Base-by-base conservation (phyloP, 1,140 invertebrate genomes). In the Drosophila quadrilineata region DNA sequence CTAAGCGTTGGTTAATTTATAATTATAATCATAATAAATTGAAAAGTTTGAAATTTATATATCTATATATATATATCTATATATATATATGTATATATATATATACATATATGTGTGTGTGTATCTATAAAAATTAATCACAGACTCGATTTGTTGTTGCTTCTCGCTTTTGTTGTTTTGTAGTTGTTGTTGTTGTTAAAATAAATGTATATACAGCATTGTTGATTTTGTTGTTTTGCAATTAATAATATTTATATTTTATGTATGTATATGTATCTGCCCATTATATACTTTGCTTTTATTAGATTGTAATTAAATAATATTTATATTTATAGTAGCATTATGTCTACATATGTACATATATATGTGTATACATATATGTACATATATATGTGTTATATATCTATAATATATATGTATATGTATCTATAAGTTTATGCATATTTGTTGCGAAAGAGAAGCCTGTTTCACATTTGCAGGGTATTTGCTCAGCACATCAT, bases 61-160 rank as follows among this genome's bases (percentile, higher is more conserved):
- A 40, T 40, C 3, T 16, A 16, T 38, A 38, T 19, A 19, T 19
- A 21, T 40, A 10, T 21, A 10, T 22, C 2, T 22, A 5, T 40
- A 43, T 22, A 43, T 12, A 22, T 41, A 21, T 21, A 24, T 38
- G 35, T 38, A 16, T 40, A 17, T n/a, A 21, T n/a, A 4, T 24
- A 43, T 43, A 22, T 43, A 12, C 9, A 43, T 17, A 6, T 36
- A 14, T 3, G 16, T 8, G 38, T 41, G 19, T 41, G 38, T 41
- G 38, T 43, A 54, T 54, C 38, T 75, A 70, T 75, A 72, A 74
- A 82, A 82, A 77, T 70, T 70, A 82, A 84, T 82, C 77, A 82
- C 77, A 82, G 77, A 76, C 73, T 84, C 69, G 69, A 59, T 71
- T 69, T 53, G 60, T 46, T 52, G 17, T 24, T 58, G 41, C 41